Evolutionary conservation across 2,888 invertebrate species (phyloP).

Genomic region (Holacanthella duospinosa): DNA sequence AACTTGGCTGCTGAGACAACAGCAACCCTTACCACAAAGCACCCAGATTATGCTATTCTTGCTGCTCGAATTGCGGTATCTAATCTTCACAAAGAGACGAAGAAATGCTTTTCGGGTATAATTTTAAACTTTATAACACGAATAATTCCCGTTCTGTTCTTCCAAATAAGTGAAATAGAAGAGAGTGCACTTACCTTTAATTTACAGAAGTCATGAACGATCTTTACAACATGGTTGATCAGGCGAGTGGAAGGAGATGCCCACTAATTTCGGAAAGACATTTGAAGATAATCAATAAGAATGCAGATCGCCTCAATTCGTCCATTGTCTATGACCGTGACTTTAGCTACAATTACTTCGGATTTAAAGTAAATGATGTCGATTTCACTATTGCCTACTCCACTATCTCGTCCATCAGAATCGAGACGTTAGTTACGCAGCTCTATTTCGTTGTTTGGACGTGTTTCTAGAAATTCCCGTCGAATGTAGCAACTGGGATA

Average conservation of each 20-base stretch:
- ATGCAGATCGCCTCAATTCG: slow-evolving; percentile 84
- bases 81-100: slow-evolving; percentile 96
- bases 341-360: slow-evolving; percentile 94
- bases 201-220: slow-evolving; percentile 79
- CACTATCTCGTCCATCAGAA: no score
- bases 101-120: slow-evolving; percentile 78
- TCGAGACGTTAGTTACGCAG: no score
- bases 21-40: slow-evolving; percentile 94
- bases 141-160: neutral
- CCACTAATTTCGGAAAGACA: slow-evolving; percentile 81
- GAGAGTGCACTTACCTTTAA: neutral
- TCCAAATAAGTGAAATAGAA: neutral
- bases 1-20: slow-evolving; percentile 97
- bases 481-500: no score
- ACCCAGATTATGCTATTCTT: slow-evolving; percentile 88
- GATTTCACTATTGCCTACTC: slow-evolving; percentile 11
- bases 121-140: neutral
- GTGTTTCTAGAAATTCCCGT: no score
- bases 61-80: slow-evolving; percentile 89
- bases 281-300: slow-evolving; percentile 66
- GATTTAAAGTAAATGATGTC: slow-evolving; percentile 63
- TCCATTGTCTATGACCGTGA: slow-evolving; percentile 95
- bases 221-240: slow-evolving; percentile 65
- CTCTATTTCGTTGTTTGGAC: no score
- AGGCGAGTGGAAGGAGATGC: slow-evolving; percentile 56